phyloP scores from a whole-genome alignment of 2,113 vertebrate species.

The Damaliscus lunatus region DNA sequence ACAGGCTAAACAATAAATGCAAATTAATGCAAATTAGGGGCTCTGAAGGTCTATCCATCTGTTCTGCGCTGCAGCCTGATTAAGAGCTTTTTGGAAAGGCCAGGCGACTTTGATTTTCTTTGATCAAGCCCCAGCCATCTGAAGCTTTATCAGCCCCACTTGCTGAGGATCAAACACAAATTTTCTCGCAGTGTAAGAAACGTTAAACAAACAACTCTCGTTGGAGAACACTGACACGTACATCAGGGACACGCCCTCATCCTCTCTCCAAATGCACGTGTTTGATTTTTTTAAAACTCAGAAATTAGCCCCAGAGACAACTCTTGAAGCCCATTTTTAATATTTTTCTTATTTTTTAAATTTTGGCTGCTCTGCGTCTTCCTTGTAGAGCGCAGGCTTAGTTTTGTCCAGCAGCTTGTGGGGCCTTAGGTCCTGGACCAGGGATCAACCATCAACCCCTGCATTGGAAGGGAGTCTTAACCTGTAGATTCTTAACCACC shows the following conservation, averaged over 20 bases:
- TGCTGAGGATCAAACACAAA: neutral
- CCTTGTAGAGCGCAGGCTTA: neutral
- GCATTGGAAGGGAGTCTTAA: neutral
- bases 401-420: neutral
- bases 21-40: neutral
- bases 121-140: neutral
- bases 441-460: neutral
- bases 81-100: neutral
- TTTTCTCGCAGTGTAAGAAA: neutral
- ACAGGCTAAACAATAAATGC: neutral
- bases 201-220: neutral
- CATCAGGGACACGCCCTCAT: neutral
- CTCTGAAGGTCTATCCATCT: neutral
- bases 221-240: rapidly evolving
- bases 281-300: neutral
- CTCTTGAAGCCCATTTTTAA: neutral
- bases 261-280: neutral
- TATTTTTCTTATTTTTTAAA: neutral
- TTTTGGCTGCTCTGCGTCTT: neutral
- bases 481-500: neutral
- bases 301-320: neutral
- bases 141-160: neutral
- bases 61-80: neutral
- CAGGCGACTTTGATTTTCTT: neutral
- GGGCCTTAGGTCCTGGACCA: neutral